Evolutionary conservation across 2,797 vertebrate genomes (phyloP), one percentile per base, ranked within the genome.

Genomic region (Anas capensis): DNA sequence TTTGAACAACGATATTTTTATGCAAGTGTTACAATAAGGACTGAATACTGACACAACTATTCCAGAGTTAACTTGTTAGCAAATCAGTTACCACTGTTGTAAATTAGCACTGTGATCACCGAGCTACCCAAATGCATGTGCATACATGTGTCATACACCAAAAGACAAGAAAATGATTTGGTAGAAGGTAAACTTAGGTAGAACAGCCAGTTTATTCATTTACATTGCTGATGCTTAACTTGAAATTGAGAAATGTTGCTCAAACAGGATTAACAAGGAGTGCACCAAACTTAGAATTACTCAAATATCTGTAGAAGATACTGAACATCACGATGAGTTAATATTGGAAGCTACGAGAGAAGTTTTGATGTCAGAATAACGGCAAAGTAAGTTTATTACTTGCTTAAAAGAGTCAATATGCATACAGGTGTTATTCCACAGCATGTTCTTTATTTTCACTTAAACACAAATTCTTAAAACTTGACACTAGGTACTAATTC

Each of bases 391-490:
- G 42, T 91, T 96, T 87, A 97, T 84, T 95, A 82, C 33, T 93
- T 16, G 24, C 38, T 97, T 86, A 93, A 95, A 97, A 97, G 97
- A 97, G 94, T 98, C 97, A 96, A 95, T 97, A 97, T 98, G 87
- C 97, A 97, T 97, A 97, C 92, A 97, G 56, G 21, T 91, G 69
- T 96, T 96, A 97, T 98, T 98, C 96, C 97, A 98, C 93, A 97
- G 91, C 93, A 97, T 94, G 92, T 91, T 96, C 97, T 98, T 98
- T 98, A 98, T 98, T 98, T 97, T 95, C 79, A 94, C 82, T 96
- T 92, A 85, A 97, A 91, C 88, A 97, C 96, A 98, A 92, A 91
- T 64, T 51, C 93, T 91, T 92, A 72, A 91, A 92, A 92, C 69
- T 96, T 95, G 91, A 97, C 88, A 97, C 97, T 97, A 97, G 79